Evolutionary conservation across 2,888 invertebrate species (phyloP).

Genomic region (Lithophane socia): DNA sequence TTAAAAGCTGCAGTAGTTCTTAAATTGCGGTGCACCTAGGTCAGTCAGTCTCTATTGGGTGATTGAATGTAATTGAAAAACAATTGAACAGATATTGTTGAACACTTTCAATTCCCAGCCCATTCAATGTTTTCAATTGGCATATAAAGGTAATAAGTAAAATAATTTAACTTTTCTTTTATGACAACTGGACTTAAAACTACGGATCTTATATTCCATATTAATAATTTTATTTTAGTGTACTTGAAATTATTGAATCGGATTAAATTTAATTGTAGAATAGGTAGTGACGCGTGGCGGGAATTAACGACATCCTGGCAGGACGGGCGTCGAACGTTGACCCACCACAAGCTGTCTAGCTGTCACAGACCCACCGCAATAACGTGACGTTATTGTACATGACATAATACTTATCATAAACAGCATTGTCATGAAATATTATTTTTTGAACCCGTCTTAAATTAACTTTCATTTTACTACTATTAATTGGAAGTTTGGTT

Average conservation of each 20-base stretch:
- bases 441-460: neutral
- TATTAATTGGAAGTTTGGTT: conserved; percentile 33
- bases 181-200: neutral
- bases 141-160: neutral
- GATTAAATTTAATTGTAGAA: conserved; percentile 61
- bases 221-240: conserved; percentile 17
- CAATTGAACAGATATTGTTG: conserved; percentile 37
- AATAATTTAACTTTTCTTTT: neutral
- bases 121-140: conserved; percentile 9
- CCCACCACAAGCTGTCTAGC: conserved; percentile 68
- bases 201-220: neutral
- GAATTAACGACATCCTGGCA: conserved; percentile 88
- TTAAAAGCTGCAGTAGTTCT: conserved; percentile 13
- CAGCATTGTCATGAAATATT: neutral
- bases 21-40: conserved; percentile 22
- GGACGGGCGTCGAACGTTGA: conserved; percentile 84
- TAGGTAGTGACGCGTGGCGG: conserved; percentile 81
- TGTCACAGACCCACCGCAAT: conserved; percentile 56
- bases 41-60: conserved; percentile 26
- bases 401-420: conserved; percentile 4
- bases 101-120: conserved; percentile 1
- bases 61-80: conserved; percentile 49
- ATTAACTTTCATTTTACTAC: neutral
- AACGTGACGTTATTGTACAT: conserved; percentile 56
- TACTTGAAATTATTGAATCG: conserved; percentile 45